Conservation (phyloP, 2,113 vertebrate species). For the Pelusios castaneus region DNA sequence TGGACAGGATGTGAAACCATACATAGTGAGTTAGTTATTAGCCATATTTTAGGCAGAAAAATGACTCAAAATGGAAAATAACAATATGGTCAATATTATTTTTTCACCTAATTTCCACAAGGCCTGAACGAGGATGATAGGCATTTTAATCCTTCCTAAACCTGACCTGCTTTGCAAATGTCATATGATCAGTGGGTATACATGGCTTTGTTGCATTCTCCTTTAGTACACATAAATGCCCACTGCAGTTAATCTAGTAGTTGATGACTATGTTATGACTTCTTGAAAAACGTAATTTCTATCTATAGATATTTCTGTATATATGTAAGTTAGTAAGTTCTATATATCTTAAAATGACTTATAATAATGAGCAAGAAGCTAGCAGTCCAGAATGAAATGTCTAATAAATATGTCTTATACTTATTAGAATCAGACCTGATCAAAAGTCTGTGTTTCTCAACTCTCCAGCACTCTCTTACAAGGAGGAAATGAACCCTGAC, state of each 20-base stretch:
- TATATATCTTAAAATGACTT: background rate
- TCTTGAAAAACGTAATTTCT: background rate
- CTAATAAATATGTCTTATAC: background rate
- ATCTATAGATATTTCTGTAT: too few relatives aligned
- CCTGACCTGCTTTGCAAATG: background rate
- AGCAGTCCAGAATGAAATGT: background rate
- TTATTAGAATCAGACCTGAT: background rate
- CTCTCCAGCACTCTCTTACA: background rate
- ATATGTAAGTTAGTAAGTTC: background rate
- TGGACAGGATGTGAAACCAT: background rate
- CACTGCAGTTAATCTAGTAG: background rate
- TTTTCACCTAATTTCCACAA: background rate
- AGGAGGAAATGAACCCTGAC: background rate
- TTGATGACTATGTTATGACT: background rate
- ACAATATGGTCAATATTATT: background rate
- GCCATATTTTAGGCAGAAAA: background rate
- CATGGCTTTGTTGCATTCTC: background rate
- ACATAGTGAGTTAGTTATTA: background rate
- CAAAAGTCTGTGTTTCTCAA: background rate
- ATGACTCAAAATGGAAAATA: background rate
- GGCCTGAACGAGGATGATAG: background rate
- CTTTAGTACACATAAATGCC: too few relatives aligned
- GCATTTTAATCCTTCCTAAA: background rate
- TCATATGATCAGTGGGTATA: background rate
- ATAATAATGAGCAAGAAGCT: background rate